Evolutionary conservation across 37 sponge, comb jelly and placozoan species (phyloP), one percentile per base, ranked within the genome.

Genomic region (Petrosia ficiformis): DNA sequence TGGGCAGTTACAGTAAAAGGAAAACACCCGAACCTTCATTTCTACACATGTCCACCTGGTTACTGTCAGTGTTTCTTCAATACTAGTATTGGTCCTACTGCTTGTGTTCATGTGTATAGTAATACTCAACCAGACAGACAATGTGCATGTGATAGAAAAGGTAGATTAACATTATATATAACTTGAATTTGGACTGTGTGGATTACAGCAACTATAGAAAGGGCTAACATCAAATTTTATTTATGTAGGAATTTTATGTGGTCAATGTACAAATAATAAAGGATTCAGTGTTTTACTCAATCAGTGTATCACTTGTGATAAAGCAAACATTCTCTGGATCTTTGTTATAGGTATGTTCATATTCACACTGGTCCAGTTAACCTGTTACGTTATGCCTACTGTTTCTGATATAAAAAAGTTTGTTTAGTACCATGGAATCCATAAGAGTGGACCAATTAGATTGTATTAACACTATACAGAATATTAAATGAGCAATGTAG

Each of bases 31-130:
- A 48, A 48, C 14, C 54, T 48, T 48, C 14, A 19, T 14, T 48
- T 48, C 8, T 48, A 48, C 14, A 14, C 5, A 28, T 79, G 80
- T 69, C 80, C 80, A 39, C 71, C 70, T 44, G 80, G 71, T 1
- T 79, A 79, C 71, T 79, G 80, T 5, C 58, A 79, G 60, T 79
- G 80, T 43, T 30, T 19, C 41, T 43, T 11, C 2, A 28, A 57
- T 19, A 2, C 39, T 31, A 34, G 59, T 26, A 14, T 33, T 26
- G 38, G 33, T 32, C 22, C 1, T 2, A 38, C 26, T 11, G 1
- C 1, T 0, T 70, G 70, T 29, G 29, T 10, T 40, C 35, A 57
- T 25, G 36, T 57, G 29, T 57, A 68, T 25, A 1, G 39, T 28
- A 35, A 79, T 25, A 3, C 0, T 14, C n/a, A 79, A 31, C 39